Percentiles rank a stretch among this genome's conserved stretches.
Conservation (phyloP, 2,888 invertebrate genomes). For the Augiades crinisus region DNA sequence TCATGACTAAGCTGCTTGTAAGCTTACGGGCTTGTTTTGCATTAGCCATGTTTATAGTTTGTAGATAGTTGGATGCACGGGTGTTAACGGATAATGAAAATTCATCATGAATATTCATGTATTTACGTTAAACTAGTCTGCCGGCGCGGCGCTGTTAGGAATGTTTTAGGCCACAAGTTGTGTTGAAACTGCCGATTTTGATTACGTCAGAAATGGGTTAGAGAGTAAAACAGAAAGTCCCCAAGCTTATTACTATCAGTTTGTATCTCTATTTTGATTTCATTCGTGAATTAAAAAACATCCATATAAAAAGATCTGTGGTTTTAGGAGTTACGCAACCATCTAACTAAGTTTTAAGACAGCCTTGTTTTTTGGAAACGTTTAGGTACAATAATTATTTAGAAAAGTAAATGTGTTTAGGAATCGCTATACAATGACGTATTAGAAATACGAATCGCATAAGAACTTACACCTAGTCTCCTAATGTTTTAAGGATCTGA, state of each 20-base stretch:
- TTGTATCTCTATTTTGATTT: not conserved
- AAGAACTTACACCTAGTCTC: no score
- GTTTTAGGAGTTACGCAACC: no score
- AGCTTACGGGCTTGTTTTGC: not conserved
- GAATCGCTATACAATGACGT: no score
- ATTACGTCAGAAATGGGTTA: constrained; percentile 12
- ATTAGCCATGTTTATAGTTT: not conserved
- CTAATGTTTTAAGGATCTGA: no score
- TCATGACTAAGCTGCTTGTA: not conserved
- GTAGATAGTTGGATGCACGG: not conserved
- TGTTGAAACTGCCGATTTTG: constrained; percentile 21
- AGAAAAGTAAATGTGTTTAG: no score
- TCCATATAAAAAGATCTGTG: no score
- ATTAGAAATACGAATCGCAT: no score
- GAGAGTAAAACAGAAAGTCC: not conserved
- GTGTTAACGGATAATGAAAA: constrained; percentile 25
- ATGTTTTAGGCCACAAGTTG: constrained; percentile 24
- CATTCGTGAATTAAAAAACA: no score
- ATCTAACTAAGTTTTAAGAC: no score
- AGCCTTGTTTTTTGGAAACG: no score
- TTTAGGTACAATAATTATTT: no score
- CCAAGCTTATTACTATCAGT: not conserved
- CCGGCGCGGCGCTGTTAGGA: constrained; percentile 17
- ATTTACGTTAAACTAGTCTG: constrained; percentile 25
- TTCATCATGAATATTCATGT: constrained; percentile 26